These are phyloP conservation scores for Cephalopterus ornatus DNA, from an alignment of 2,113 vertebrate species.

Conservation along the genomic window DNA sequence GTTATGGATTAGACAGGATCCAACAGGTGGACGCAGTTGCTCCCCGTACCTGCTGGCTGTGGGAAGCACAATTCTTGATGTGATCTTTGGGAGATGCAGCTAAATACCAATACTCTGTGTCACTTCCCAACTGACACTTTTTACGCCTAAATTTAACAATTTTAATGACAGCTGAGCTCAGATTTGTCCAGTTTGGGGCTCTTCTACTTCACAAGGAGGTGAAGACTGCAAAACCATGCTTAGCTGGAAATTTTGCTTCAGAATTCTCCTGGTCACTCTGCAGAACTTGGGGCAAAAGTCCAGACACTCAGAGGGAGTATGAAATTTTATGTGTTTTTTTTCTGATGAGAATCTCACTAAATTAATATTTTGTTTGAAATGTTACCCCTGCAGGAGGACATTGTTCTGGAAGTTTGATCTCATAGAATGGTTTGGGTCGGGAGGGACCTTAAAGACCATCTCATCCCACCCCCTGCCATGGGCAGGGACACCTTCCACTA, in stretches of 20 bases:
- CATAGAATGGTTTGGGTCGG: background rate
- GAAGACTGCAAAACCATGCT: background rate
- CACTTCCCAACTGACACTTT: background rate
- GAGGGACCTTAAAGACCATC: background rate
- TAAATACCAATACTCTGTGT: background rate
- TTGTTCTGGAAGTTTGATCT: background rate
- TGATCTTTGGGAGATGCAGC: background rate
- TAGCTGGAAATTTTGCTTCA: background rate
- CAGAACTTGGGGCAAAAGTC: background rate
- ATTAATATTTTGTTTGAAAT: background rate
- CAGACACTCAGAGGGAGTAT: background rate
- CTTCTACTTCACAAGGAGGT: background rate
- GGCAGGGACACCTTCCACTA: rapidly evolving
- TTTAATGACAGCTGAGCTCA: background rate
- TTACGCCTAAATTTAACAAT: background rate
- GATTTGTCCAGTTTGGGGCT: background rate
- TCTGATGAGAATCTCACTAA: background rate
- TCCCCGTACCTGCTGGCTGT: background rate
- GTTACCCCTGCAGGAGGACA: background rate
- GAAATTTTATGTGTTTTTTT: background rate
- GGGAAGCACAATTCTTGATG: background rate
- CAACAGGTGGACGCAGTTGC: background rate
- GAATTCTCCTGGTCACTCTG: background rate
- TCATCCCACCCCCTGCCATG: background rate
- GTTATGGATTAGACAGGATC: background rate